A percentile compares a stretch with the other conserved stretches of the same genome.
These are phyloP conservation scores for Erebia aethiops DNA, from an alignment of 2,888 invertebrate species.

Conservation along the genomic window DNA sequence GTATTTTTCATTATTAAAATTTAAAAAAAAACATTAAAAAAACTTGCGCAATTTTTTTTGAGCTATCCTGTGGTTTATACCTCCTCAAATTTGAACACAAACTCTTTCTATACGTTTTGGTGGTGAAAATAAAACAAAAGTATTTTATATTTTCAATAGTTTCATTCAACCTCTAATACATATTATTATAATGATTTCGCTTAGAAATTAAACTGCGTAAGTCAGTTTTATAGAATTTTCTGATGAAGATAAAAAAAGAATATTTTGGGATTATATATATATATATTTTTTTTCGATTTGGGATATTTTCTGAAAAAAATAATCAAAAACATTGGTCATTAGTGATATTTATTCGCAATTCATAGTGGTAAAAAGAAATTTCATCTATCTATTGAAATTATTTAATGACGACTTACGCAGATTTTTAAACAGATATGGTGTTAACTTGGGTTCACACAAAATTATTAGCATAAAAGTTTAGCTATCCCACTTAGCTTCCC, in stretches of 20 bases:
- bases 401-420: neutral
- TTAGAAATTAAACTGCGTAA: neutral
- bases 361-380: too few relatives aligned
- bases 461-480: neutral
- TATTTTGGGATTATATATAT: too few relatives aligned
- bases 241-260: neutral
- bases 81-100: neutral
- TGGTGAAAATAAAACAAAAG: neutral
- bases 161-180: slow-evolving; percentile 1
- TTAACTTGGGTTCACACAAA: neutral
- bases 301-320: neutral
- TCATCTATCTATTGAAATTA: too few relatives aligned
- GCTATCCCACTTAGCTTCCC: neutral
- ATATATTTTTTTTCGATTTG: neutral
- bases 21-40: too few relatives aligned
- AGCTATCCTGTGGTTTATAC: neutral
- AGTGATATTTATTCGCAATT: too few relatives aligned
- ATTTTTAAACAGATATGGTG: neutral
- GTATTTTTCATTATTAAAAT: too few relatives aligned
- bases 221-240: neutral
- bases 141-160: neutral
- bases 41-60: too few relatives aligned
- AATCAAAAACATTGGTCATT: neutral
- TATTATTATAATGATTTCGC: neutral
- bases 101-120: neutral